Evolutionary conservation across 2,888 invertebrate genomes (phyloP).

Genomic region (Nomada ferruginata): DNA sequence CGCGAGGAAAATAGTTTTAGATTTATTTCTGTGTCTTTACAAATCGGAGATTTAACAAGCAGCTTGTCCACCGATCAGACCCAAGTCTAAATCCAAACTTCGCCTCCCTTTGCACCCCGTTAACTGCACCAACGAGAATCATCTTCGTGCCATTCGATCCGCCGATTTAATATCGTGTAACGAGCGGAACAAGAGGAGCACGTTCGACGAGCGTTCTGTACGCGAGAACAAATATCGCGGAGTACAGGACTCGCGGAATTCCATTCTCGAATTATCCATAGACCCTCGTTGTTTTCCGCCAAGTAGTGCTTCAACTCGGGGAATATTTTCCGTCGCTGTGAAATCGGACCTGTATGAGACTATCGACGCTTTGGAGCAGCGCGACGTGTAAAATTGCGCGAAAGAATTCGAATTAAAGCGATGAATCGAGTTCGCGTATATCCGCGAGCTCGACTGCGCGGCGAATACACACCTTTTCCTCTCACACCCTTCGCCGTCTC

Average conservation of each 20-base stretch:
- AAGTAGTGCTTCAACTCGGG: slow-evolving; percentile 7
- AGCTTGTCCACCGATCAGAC: too few relatives aligned
- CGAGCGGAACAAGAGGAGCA: background rate
- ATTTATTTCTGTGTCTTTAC: too few relatives aligned
- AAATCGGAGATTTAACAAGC: too few relatives aligned
- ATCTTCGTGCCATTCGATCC: background rate
- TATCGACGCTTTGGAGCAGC: background rate
- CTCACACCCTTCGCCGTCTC: background rate
- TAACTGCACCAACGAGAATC: background rate
- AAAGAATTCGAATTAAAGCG: slow-evolving; percentile 52
- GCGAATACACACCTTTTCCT: background rate
- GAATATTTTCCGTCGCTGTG: slow-evolving; percentile 47
- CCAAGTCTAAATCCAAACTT: too few relatives aligned
- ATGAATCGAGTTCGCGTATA: slow-evolving; percentile 26
- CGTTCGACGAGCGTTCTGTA: background rate
- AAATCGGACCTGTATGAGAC: slow-evolving; percentile 17
- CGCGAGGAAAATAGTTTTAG: too few relatives aligned
- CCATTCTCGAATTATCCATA: slow-evolving; percentile 47
- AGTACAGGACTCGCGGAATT: slow-evolving; percentile 24
- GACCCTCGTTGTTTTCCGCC: slow-evolving; percentile 31
- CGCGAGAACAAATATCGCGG: slow-evolving; percentile 21
- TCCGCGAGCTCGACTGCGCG: background rate
- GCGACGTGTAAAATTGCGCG: slow-evolving; percentile 48
- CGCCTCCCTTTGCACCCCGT: too few relatives aligned
- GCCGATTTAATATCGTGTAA: slow-evolving; percentile 15